Conservation (phyloP, 2,888 invertebrate genomes). For the Drosophila formosana region DNA sequence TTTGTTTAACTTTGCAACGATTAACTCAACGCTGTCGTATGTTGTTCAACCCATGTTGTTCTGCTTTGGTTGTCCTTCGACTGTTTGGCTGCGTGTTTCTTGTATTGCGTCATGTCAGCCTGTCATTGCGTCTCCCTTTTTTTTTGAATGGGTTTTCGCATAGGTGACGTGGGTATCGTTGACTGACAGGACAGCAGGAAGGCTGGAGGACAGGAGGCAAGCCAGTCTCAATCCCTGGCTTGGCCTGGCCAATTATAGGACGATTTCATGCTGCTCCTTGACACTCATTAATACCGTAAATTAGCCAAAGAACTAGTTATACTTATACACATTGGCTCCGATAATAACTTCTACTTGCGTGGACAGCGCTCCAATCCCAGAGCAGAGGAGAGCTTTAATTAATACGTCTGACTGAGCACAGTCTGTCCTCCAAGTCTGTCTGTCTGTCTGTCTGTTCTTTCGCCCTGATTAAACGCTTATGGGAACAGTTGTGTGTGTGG, state of each 20-base stretch:
- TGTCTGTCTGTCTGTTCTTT: conserved; percentile 17
- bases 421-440: not conserved
- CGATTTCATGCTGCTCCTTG: conserved; percentile 52
- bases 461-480: conserved; percentile 50
- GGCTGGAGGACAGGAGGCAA: not conserved
- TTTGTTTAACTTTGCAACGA: conserved; percentile 80
- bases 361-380: conserved; percentile 51
- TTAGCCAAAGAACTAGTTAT: conserved; percentile 53
- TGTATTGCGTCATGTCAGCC: conserved; percentile 38
- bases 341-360: conserved; percentile 77
- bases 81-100: conserved; percentile 28
- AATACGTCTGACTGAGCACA: conserved; percentile 62
- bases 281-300: conserved; percentile 72
- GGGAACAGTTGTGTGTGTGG: conserved; percentile 30
- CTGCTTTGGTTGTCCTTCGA: conserved; percentile 16
- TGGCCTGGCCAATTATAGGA: conserved; percentile 65
- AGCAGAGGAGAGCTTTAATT: conserved; percentile 68
- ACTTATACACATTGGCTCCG: conserved; percentile 35
- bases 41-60: conserved; percentile 1
- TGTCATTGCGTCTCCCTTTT: conserved; percentile 20
- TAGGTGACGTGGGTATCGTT: conserved; percentile 7
- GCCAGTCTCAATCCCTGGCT: not conserved
- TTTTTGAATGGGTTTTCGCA: not conserved
- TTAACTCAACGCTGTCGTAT: conserved; percentile 58
- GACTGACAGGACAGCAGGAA: not conserved